phyloP scores from a whole-genome alignment of 2,888 invertebrate genomes.

The Rhingia rostrata region DNA sequence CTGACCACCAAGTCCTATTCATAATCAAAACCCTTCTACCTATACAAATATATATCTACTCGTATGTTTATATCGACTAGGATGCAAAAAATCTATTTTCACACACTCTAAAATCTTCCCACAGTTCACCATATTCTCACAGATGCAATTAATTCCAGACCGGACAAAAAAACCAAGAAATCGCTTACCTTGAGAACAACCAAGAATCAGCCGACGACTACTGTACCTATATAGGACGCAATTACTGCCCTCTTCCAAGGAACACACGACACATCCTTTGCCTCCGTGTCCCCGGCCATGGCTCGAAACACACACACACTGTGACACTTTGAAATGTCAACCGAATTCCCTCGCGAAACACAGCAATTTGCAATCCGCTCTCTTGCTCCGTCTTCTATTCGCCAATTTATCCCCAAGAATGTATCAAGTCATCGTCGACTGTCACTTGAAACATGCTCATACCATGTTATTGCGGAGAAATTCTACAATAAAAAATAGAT shows the following conservation, averaged over 20 bases:
- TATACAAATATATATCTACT: too few relatives aligned
- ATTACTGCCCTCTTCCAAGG: constrained; percentile 32
- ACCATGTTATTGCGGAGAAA: constrained; percentile 36
- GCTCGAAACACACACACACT: background rate
- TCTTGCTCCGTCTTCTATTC: constrained; percentile 46
- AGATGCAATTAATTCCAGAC: constrained; percentile 47
- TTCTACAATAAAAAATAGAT: constrained; percentile 22
- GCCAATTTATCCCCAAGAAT: constrained; percentile 64
- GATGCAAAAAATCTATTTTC: background rate
- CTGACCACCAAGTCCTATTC: too few relatives aligned
- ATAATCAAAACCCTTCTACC: too few relatives aligned
- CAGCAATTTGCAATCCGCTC: constrained; percentile 45
- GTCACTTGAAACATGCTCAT: constrained; percentile 56
- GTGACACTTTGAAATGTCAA: constrained; percentile 28
- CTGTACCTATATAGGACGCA: constrained; percentile 33
- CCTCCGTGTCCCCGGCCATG: constrained; percentile 1
- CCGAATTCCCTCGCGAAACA: constrained; percentile 45
- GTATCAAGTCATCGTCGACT: constrained; percentile 66
- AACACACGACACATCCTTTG: constrained; percentile 31
- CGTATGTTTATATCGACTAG: too few relatives aligned
- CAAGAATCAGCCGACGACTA: constrained; percentile 18
- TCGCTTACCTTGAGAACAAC: constrained; percentile 50
- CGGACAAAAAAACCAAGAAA: constrained; percentile 13
- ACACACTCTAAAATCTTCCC: constrained; percentile 21
- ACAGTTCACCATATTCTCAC: constrained; percentile 37